phyloP scores from a whole-genome alignment of 92 coral and sea anemone species.

The Bergia puertoricense region DNA sequence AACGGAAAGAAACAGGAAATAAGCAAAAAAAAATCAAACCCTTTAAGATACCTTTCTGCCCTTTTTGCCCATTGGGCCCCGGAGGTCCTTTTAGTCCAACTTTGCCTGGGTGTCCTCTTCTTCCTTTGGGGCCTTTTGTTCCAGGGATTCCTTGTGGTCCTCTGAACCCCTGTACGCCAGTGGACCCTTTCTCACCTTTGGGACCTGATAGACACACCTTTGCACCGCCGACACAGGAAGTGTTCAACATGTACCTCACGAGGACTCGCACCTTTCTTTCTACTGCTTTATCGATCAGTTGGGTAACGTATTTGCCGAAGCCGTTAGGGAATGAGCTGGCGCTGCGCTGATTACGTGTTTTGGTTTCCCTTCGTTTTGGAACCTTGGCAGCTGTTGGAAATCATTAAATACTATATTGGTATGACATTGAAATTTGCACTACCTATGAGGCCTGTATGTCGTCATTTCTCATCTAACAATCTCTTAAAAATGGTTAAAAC shows the following conservation, averaged over 20 bases:
- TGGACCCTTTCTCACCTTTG: slow-evolving; percentile 19
- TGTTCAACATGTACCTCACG: slow-evolving; percentile 1
- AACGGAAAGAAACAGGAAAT: background rate
- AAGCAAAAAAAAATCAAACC: background rate
- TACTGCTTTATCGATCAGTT: background rate
- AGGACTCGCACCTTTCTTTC: background rate
- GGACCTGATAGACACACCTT: slow-evolving; percentile 11
- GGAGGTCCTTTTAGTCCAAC: slow-evolving; percentile 9
- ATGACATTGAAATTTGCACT: no score
- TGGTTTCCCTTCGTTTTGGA: no score
- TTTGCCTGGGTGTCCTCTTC: background rate
- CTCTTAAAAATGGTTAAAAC: no score
- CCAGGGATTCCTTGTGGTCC: background rate
- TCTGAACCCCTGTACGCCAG: slow-evolving; percentile 3
- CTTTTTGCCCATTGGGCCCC: background rate
- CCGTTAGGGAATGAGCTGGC: no score
- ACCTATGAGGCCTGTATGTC: no score
- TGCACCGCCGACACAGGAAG: background rate
- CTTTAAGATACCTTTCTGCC: background rate
- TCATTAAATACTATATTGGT: no score
- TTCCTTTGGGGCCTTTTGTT: background rate
- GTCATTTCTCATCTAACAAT: no score
- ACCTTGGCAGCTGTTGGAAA: no score
- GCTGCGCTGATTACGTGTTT: no score
- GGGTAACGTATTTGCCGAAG: background rate